Percentiles rank a stretch among this genome's conserved stretches.
Evolutionary conservation across 2,797 vertebrate species (phyloP).

Genomic region (Oryzias sinensis): DNA sequence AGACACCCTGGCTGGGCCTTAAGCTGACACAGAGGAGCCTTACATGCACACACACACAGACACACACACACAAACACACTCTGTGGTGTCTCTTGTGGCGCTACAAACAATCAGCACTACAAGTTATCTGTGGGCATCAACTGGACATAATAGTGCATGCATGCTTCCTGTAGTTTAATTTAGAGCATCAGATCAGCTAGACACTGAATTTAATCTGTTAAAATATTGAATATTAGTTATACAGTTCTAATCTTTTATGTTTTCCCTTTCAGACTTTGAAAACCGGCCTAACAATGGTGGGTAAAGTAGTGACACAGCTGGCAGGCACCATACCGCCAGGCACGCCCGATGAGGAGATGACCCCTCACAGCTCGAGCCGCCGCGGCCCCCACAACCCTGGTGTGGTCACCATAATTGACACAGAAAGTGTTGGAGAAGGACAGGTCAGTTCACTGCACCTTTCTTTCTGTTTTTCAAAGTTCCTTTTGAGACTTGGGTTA

Average conservation of each 20-base stretch:
- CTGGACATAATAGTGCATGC: constrained; percentile 4
- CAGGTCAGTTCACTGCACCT: constrained; percentile 79
- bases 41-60: constrained; percentile 2
- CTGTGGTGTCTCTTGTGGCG: constrained; percentile 41
- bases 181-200: neutral
- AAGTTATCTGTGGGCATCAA: constrained; percentile 52
- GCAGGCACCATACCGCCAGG: constrained; percentile 90
- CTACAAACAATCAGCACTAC: constrained; percentile 56
- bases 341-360: constrained; percentile 86
- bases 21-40: constrained; percentile 72
- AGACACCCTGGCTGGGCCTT: constrained; percentile 72
- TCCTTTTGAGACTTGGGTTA: no score
- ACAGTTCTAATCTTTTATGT: neutral
- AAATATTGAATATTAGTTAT: neutral
- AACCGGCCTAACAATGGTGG: constrained; percentile 96
- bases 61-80: constrained; percentile 20
- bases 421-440: constrained; percentile 88
- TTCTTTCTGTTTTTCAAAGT: neutral
- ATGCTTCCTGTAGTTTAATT: neutral
- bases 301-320: constrained; percentile 95
- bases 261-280: constrained; percentile 84
- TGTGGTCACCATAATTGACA: constrained; percentile 95
- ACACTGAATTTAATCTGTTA: neutral
- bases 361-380: constrained; percentile 83
- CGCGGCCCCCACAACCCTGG: constrained; percentile 89